A percentile compares a stretch with the other conserved stretches of the same genome.
These are phyloP conservation scores for Caenorhabditis becei DNA, from an alignment of 2,888 invertebrate genomes.

Conservation along the genomic window DNA sequence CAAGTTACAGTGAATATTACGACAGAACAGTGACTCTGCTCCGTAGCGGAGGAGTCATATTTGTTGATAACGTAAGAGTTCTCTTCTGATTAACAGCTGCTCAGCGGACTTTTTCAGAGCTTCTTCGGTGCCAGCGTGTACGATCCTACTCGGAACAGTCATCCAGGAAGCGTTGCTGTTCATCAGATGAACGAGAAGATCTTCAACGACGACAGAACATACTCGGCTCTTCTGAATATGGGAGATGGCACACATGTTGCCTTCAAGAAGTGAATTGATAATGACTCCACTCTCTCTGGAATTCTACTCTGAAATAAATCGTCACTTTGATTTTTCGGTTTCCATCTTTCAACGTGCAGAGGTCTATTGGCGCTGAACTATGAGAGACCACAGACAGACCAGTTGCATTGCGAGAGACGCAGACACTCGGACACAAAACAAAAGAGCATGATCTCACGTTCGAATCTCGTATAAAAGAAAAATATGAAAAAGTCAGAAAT, in stretches of 20 bases:
- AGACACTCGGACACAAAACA: neutral
- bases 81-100: neutral
- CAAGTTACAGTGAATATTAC: constrained; percentile 82
- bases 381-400: constrained; percentile 29
- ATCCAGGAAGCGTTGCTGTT: neutral
- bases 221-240: constrained; percentile 75
- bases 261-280: constrained; percentile 65
- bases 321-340: neutral
- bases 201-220: constrained; percentile 73
- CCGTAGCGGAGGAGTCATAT: constrained; percentile 82
- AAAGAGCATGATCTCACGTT: constrained; percentile 9
- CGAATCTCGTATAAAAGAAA: neutral
- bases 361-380: constrained; percentile 49
- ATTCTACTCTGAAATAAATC: too few relatives aligned
- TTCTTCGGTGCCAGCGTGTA: constrained; percentile 33
- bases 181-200: constrained; percentile 29
- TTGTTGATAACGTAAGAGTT: constrained; percentile 82
- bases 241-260: constrained; percentile 80
- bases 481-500: constrained; percentile 3
- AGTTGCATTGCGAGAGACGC: constrained; percentile 36
- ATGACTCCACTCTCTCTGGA: neutral
- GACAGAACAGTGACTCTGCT: constrained; percentile 82
- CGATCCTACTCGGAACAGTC: constrained; percentile 6
- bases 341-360: neutral
- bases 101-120: constrained; percentile 37